Base-by-base conservation (phyloP, 2,797 vertebrate genomes). In the Leucoraja ocellata region DNA sequence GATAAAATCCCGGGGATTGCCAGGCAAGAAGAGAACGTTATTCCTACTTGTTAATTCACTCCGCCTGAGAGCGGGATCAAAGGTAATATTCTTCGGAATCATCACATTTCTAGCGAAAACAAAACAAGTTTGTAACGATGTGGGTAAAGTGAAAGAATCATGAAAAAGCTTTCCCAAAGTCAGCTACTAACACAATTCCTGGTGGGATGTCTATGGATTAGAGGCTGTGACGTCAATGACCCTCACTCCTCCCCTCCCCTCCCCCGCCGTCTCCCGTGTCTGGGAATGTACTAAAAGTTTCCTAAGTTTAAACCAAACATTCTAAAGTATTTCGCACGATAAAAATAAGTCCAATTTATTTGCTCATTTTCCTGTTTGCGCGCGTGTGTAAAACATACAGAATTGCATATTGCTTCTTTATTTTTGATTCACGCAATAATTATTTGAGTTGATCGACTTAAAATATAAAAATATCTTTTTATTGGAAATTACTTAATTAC, bases 71-170 rank as follows among this genome's bases (percentile, higher is more conserved):
- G 25, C 46, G 68, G 71, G 90, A n/a, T 25, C 39, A 71, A 92
- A 92, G 88, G 71, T 54, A 28, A 74, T 54, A 28, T 28, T 92
- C 39, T 58, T 76, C 90, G 23, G 46, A 76, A 92, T 54, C 90
- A 76, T 92, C 46, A 74, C 90, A 92, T 92, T 76, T 54, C 71
- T 71, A 92, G 90, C n/a, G 36, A 76, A 54, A 46, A 74, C 71
- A 28, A 76, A 54, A 46, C 68, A 54, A 92, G 90, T 92, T 92
- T 74, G 23, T 14, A 54, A 18, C 36, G 90, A 92, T 92, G 65
- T 92, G 39, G 71, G 8, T 92, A 92, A 74, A 92, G 90, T 91
- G 90, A 36, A 36, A 39, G 83, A 86, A 63, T 88, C 84, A 68
- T 68, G 84, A 8, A 36, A 88, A 88, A 88, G 84, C 84, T 6